Evolutionary conservation across 2,888 invertebrate species (phyloP).

Genomic region (Spatulosminthurus flaviceps): DNA sequence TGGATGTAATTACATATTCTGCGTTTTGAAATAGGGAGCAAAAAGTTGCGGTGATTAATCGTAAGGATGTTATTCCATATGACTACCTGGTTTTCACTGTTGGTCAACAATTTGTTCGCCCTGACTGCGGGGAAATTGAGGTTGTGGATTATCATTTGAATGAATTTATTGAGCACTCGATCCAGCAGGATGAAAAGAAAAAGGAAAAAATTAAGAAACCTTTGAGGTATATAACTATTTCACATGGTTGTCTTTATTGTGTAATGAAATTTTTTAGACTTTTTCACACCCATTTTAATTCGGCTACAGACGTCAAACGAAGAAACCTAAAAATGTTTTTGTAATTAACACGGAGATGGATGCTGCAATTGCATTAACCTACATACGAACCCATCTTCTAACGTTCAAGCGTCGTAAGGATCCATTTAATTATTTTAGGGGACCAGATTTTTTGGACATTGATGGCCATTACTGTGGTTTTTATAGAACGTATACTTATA

Average conservation of each 20-base stretch:
- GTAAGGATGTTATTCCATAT: constrained; percentile 60
- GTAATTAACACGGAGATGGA: constrained; percentile 72
- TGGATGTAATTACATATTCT: too few species aligned
- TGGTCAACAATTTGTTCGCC: constrained; percentile 59
- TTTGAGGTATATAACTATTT: constrained; percentile 41
- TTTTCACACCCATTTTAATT: too few species aligned
- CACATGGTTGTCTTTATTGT: too few species aligned
- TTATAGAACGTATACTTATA: constrained; percentile 68
- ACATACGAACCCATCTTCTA: constrained; percentile 57
- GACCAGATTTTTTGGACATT: too few species aligned
- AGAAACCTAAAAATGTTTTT: constrained; percentile 72
- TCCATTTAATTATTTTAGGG: background rate
- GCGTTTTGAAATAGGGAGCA: constrained; percentile 68
- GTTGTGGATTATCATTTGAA: constrained; percentile 58
- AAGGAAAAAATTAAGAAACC: constrained; percentile 40
- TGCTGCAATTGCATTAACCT: constrained; percentile 66
- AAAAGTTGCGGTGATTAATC: constrained; percentile 70
- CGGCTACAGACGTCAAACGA: constrained; percentile 49
- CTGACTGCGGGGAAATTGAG: constrained; percentile 59
- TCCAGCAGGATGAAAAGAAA: constrained; percentile 46
- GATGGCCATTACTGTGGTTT: too few species aligned
- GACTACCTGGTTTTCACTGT: constrained; percentile 59
- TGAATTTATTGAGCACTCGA: constrained; percentile 46
- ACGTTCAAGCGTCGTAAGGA: constrained; percentile 27
- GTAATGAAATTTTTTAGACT: too few species aligned